These are phyloP conservation scores for Parnassius smintheus DNA, from an alignment of 2,888 invertebrate species.

Conservation along the genomic window DNA sequence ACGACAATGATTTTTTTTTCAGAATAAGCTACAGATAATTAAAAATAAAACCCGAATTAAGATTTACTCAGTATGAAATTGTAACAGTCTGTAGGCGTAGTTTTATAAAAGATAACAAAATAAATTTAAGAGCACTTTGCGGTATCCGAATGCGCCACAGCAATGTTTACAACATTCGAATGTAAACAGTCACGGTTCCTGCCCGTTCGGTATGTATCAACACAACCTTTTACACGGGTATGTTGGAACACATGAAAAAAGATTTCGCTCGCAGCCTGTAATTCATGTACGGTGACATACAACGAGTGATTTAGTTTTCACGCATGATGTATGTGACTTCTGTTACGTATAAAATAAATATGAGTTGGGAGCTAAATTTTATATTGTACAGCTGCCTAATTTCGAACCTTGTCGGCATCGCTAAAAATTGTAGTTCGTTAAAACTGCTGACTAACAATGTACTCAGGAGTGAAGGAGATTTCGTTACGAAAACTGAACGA, in stretches of 20 bases:
- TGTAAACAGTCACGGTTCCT: constrained; percentile 5
- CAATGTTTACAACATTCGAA: constrained; percentile 13
- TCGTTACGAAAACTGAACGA: no score
- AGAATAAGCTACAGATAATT: neutral
- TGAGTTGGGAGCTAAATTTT: no score
- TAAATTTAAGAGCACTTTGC: constrained; percentile 11
- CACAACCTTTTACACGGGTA: constrained; percentile 7
- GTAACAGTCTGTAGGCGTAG: no score
- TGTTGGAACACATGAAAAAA: neutral
- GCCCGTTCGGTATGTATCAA: constrained; percentile 1
- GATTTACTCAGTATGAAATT: constrained; percentile 9
- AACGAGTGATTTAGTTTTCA: no score
- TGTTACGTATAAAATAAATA: no score
- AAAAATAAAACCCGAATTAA: constrained; percentile 2
- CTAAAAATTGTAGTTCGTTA: no score
- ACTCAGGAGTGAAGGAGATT: no score
- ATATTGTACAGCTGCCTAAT: no score
- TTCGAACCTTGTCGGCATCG: no score
- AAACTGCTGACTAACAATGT: no score
- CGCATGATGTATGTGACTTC: no score
- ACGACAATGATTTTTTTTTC: no score
- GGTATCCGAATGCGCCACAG: constrained; percentile 2
- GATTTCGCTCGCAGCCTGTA: neutral
- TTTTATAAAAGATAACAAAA: constrained; percentile 4
- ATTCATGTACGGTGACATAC: neutral